Percentiles rank a stretch among this genome's conserved stretches.
Conservation (phyloP, 2,888 invertebrate genomes). For the Nebria salina region DNA sequence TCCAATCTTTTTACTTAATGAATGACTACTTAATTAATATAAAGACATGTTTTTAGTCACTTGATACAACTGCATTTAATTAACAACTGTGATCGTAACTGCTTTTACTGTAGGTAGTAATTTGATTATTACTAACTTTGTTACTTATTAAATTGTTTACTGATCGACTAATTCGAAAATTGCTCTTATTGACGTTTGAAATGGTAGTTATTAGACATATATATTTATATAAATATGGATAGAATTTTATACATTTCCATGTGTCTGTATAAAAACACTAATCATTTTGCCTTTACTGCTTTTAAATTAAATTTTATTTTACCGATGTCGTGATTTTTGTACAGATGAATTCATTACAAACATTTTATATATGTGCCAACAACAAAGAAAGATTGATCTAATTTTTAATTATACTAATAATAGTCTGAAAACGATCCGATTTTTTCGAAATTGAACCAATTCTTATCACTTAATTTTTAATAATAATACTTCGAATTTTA, state of each 20-base stretch:
- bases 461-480: not conserved
- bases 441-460: not conserved
- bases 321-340: not conserved
- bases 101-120: not conserved
- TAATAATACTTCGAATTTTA: not conserved
- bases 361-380: conserved; percentile 11
- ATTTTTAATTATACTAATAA: not conserved
- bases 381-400: not conserved
- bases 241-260: conserved; percentile 12
- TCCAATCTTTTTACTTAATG: not conserved
- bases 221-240: conserved; percentile 8
- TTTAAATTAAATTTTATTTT: not conserved
- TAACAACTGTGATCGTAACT: not conserved
- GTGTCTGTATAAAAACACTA: conserved; percentile 7
- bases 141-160: not conserved
- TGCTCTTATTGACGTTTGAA: not conserved
- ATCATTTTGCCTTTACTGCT: not conserved
- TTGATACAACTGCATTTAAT: not conserved
- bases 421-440: not conserved
- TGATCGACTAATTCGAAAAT: not conserved
- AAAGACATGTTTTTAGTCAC: not conserved
- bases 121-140: not conserved
- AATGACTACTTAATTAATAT: not conserved
- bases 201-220: conserved; percentile 3
- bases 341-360: not conserved